Conservation (phyloP, 2,888 invertebrate species). For the Euclidia mi region DNA sequence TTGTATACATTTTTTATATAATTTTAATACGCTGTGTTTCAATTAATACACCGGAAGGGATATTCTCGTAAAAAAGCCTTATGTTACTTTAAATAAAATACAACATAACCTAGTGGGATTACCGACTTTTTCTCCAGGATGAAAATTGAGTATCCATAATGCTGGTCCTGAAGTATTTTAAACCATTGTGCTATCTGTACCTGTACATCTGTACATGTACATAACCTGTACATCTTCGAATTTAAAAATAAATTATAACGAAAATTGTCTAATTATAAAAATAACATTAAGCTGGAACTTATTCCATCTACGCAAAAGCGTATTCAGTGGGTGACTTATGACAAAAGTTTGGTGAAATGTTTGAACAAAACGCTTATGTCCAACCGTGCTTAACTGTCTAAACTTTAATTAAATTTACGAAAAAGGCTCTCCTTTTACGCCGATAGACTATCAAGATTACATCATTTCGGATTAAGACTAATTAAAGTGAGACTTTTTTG, state of each 20-base stretch:
- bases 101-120: too few species aligned
- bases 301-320: slow-evolving; percentile 18
- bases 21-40: too few species aligned
- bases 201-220: too few species aligned
- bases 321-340: slow-evolving; percentile 51
- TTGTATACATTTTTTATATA: too few species aligned
- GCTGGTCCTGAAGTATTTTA: too few species aligned
- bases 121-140: too few species aligned
- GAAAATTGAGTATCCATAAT: too few species aligned
- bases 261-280: slow-evolving; percentile 26
- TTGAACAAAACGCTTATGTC: slow-evolving; percentile 54
- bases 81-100: too few species aligned
- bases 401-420: slow-evolving; percentile 69
- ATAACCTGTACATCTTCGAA: too few species aligned
- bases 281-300: slow-evolving; percentile 19
- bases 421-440: slow-evolving; percentile 54
- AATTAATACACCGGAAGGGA: too few species aligned
- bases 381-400: slow-evolving; percentile 55
- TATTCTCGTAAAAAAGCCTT: too few species aligned
- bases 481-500: slow-evolving; percentile 38
- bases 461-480: slow-evolving; percentile 46
- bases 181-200: too few species aligned
- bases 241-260: not conserved
- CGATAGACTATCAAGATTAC: slow-evolving; percentile 55
- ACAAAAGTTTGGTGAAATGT: slow-evolving; percentile 49